Conservation (phyloP, 2,888 invertebrate genomes). For the Spialia ferax region DNA sequence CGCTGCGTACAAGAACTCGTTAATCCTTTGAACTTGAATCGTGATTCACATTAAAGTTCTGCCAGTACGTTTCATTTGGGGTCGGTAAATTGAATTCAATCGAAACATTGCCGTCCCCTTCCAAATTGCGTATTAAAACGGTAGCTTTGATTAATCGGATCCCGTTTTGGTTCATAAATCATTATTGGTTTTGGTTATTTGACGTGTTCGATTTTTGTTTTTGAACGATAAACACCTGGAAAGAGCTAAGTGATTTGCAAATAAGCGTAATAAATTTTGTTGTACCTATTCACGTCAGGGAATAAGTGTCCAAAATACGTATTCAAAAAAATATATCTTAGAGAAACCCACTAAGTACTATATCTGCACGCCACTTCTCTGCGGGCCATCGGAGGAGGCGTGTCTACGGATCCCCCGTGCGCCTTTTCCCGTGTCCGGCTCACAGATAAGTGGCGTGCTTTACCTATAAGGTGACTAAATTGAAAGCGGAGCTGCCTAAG, state of each 20-base stretch:
- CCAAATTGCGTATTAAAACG: slow-evolving; percentile 8
- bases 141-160: slow-evolving; percentile 18
- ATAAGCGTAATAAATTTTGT: not conserved
- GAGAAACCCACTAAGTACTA: too few species aligned
- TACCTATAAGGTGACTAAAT: too few species aligned
- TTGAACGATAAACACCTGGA: not conserved
- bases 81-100: slow-evolving; percentile 17
- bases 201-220: not conserved
- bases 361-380: too few species aligned
- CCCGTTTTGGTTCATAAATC: not conserved
- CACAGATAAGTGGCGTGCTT: too few species aligned
- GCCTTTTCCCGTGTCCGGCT: too few species aligned
- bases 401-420: too few species aligned
- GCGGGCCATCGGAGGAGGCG: too few species aligned
- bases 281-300: not conserved
- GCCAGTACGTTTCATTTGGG: slow-evolving; percentile 21
- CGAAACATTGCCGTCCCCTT: slow-evolving; percentile 12
- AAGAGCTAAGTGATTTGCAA: not conserved
- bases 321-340: not conserved
- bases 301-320: too few species aligned
- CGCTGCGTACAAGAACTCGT: slow-evolving; percentile 2
- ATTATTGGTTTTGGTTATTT: not conserved
- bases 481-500: too few species aligned
- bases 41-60: slow-evolving; percentile 19
- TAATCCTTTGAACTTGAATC: slow-evolving; percentile 18